Percentiles rank a stretch among this genome's conserved stretches.
Evolutionary conservation across 1,140 invertebrate genomes (phyloP).

Genomic region (Psilanteris sp.): DNA sequence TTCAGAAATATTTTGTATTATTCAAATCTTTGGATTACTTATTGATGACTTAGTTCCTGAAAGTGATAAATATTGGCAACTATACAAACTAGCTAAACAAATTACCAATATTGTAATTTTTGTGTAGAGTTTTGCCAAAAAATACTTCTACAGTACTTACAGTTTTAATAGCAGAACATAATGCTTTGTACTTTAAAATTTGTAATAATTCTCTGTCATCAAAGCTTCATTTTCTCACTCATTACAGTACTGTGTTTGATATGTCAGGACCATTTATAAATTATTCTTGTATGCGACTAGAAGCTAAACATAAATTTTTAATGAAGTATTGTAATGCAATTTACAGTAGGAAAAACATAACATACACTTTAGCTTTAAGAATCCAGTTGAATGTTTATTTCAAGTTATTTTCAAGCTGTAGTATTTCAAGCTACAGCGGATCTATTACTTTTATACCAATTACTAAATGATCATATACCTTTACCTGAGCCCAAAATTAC

Average conservation of each 20-base stretch:
- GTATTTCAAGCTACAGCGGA: too few species aligned
- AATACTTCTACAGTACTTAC: slow-evolving; percentile 19
- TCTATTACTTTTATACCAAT: too few species aligned
- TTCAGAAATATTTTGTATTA: slow-evolving; percentile 63
- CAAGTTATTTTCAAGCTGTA: too few species aligned
- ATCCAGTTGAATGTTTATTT: too few species aligned
- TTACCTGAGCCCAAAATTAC: too few species aligned
- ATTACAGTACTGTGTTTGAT: slow-evolving; percentile 33
- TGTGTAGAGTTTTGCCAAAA: slow-evolving; percentile 1
- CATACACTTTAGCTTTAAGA: too few species aligned
- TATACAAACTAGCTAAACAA: slow-evolving; percentile 40
- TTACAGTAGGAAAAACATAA: too few species aligned
- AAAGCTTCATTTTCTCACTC: slow-evolving; percentile 35
- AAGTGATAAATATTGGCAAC: slow-evolving; percentile 59
- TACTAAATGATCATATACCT: too few species aligned
- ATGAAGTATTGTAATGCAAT: too few species aligned
- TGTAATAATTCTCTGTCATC: slow-evolving; percentile 12
- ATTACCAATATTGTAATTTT: slow-evolving; percentile 22
- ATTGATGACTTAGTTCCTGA: slow-evolving; percentile 61
- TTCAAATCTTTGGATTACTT: slow-evolving; percentile 58
- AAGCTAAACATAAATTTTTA: too few species aligned
- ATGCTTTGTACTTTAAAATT: slow-evolving; percentile 15
- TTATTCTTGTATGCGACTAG: slow-evolving; percentile 19
- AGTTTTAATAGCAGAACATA: slow-evolving; percentile 33
- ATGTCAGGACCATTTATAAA: slow-evolving; percentile 18